A percentile compares a stretch with the other conserved stretches of the same genome.
Evolutionary conservation across 2,113 vertebrate genomes (phyloP).

Genomic region (Amphiprion ocellaris): DNA sequence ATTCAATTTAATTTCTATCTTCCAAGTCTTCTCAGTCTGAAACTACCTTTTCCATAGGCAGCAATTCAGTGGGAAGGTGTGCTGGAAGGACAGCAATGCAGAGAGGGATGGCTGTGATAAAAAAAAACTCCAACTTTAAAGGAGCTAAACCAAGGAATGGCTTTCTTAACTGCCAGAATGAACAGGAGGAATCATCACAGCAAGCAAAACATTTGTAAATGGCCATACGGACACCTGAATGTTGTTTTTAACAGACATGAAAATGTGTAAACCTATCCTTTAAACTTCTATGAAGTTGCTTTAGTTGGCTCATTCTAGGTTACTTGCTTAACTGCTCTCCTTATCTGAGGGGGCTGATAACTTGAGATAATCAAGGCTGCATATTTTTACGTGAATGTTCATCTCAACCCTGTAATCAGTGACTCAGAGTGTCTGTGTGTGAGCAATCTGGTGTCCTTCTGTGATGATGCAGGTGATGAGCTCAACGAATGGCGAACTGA

Average conservation of each 20-base stretch:
- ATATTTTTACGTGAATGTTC: constrained; percentile 25
- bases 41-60: background rate
- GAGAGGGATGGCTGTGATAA: background rate
- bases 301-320: constrained; percentile 27
- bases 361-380: background rate
- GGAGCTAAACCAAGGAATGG: background rate
- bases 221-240: background rate
- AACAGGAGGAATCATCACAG: constrained; percentile 19
- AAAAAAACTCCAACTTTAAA: background rate
- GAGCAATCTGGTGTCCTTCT: constrained; percentile 39
- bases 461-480: constrained; percentile 90
- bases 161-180: no score
- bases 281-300: constrained; percentile 38
- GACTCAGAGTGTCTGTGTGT: background rate
- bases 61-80: background rate
- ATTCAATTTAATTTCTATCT: background rate
- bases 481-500: constrained; percentile 97
- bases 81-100: background rate
- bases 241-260: background rate
- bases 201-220: background rate
- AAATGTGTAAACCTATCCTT: constrained; percentile 2
- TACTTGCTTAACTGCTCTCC: background rate
- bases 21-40: background rate
- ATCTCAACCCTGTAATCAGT: constrained; percentile 19
- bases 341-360: constrained; percentile 10